Evolutionary conservation across 1,140 invertebrate species (phyloP), one percentile per base, ranked within the genome.

Genomic region (Chionoecetes opilio): DNA sequence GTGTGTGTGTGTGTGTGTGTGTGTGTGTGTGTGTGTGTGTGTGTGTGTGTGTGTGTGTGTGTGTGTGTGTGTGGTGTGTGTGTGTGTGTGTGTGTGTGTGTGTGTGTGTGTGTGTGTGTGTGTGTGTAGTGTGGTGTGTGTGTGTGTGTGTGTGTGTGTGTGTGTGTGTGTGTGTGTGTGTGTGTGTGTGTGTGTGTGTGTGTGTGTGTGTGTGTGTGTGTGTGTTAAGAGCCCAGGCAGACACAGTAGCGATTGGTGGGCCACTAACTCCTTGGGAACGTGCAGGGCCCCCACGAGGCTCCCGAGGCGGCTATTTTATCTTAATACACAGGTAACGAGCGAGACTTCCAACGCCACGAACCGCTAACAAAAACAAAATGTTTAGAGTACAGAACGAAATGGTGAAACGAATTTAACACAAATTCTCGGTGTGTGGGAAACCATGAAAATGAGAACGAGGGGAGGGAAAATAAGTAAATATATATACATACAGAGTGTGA

Each of bases 131-230:
- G 53, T 75, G 53, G 53, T 75, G 53, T 75, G 53, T 75, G 53
- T 75, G 53, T 75, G 53, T 75, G 53, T 75, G 53, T 75, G 53
- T 75, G 53, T 75, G 53, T 75, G 53, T 75, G 53, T 75, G 53
- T 75, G 53, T 75, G 53, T 75, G 53, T 75, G 53, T 75, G 53
- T 21, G 53, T 75, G 53, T 75, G 53, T 75, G 53, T 75, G 53
- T 75, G 53, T 75, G 53, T 75, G 53, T 75, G 53, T 75, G 53
- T 75, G 53, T 75, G 21, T 75, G 41, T 46, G 41, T 46, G 41
- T 53, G 46, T 53, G 46, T 53, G 46, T 53, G 46, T 53, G 46
- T 53, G 46, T 53, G 46, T 9, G 8, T 53, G 46, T 53, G n/a
- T 75, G 46, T n/a, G 63, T 75, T n/a, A 75, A 26, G 63, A 75